Evolutionary conservation across 2,113 vertebrate species (phyloP), one percentile per base, ranked within the genome.

Genomic region (Piprites chloris): DNA sequence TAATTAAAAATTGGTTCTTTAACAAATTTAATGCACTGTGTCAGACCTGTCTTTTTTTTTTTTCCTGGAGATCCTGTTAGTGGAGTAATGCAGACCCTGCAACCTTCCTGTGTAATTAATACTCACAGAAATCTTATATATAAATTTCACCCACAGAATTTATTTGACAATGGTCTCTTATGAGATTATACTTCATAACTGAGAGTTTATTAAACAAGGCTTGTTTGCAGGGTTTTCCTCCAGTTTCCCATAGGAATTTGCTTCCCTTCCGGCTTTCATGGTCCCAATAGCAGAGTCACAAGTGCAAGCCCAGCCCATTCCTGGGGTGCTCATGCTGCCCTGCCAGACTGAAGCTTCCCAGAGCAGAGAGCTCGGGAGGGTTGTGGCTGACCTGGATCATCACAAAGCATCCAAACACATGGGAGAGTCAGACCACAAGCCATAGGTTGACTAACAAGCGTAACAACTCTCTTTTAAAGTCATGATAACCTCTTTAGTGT

Each of bases 91-190:
- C 82, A 93, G 90, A 85, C 87, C 93, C 90, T 58, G 82, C 94
- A 88, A 95, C 95, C 91, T 93, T 69, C 66, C 50, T n/a, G 59
- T 58, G 85, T 96, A 94, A 97, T 95, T 97, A 96, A 91, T 58
- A 67, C 75, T 80, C 66, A 23, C 14, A 3, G 89, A 89, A 91
- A 66, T 46, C 78, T 82, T 73, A 58, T 0, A 12, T 21, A 90
- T 76, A 73, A 68, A 93, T 89, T 95, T 74, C 75, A 41, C 71
- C 74, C 1, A 1, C 73, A 84, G 61, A 92, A 78, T 71, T 63
- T 90, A 55, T 94, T 87, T 82, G 65, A 53, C 32, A 59, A 6
- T 39, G 78, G 46, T 73, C n/a, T 91, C 68, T 65, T 73, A 88
- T 5, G 2, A 93, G 82, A 67, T 80, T 94, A 35, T 23, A 46